Evolutionary conservation across 2,888 invertebrate species (phyloP).

Genomic region (Amphipyra berbera): DNA sequence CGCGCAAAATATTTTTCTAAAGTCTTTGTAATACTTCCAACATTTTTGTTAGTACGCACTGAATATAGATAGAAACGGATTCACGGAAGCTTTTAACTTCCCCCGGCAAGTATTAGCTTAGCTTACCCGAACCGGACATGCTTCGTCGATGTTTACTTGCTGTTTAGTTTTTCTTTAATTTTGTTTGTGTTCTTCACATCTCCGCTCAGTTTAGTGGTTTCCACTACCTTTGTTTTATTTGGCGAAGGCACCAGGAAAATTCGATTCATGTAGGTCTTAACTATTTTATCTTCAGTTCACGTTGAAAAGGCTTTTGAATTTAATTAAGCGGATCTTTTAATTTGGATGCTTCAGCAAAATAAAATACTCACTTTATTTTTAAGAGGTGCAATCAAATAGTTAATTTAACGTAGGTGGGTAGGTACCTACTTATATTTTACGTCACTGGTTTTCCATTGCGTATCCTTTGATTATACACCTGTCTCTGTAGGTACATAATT

Average conservation of each 20-base stretch:
- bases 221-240: constrained; percentile 59
- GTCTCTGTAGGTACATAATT: too few relatives aligned
- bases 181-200: constrained; percentile 67
- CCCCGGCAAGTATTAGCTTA: constrained; percentile 61
- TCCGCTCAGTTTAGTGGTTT: constrained; percentile 57
- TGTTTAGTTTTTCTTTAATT: constrained; percentile 73
- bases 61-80: constrained; percentile 44
- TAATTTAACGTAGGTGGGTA: background rate
- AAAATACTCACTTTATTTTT: constrained; percentile 39
- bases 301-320: constrained; percentile 48
- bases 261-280: constrained; percentile 59
- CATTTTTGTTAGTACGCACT: constrained; percentile 27
- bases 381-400: constrained; percentile 9
- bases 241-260: constrained; percentile 50
- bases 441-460: too few relatives aligned
- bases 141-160: constrained; percentile 62
- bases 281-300: constrained; percentile 47
- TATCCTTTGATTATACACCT: too few relatives aligned
- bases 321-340: constrained; percentile 51
- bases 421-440: too few relatives aligned
- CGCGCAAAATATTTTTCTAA: background rate
- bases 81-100: constrained; percentile 51
- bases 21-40: constrained; percentile 4
- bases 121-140: constrained; percentile 57
- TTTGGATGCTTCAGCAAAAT: constrained; percentile 19